Evolutionary conservation across 2,888 invertebrate genomes (phyloP).

Genomic region (Sphaerophoria taeniata): DNA sequence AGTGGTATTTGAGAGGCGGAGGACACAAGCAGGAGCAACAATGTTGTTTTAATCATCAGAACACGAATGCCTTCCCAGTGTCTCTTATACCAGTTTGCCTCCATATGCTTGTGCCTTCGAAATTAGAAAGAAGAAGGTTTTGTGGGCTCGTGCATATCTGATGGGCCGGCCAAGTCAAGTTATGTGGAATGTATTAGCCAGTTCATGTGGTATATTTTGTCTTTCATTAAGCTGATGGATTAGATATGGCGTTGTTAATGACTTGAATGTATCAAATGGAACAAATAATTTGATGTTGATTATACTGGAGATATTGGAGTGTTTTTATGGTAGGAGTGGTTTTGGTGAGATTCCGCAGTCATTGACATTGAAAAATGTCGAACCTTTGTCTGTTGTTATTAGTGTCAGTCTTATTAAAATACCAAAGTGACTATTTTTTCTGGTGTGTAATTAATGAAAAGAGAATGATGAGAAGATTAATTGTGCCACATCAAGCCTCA

Average conservation of each 20-base stretch:
- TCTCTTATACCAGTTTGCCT: conserved; percentile 23
- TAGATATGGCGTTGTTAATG: conserved; percentile 65
- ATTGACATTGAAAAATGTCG: conserved; percentile 23
- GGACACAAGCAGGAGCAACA: conserved; percentile 49
- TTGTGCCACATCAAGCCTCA: background rate
- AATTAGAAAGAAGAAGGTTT: background rate
- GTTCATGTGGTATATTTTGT: conserved; percentile 56
- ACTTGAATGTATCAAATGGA: conserved; percentile 66
- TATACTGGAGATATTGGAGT: conserved; percentile 27
- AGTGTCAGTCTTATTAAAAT: conserved; percentile 20
- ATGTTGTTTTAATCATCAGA: conserved; percentile 68
- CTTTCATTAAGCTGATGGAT: conserved; percentile 71
- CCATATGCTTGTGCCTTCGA: background rate
- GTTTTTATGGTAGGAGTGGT: conserved; percentile 9
- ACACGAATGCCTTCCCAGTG: conserved; percentile 53
- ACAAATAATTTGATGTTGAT: conserved; percentile 71
- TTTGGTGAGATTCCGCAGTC: background rate
- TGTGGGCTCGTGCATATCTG: background rate
- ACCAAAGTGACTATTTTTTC: background rate
- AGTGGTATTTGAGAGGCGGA: conserved; percentile 5
- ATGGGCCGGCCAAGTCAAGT: background rate
- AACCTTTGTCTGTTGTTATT: conserved; percentile 29
- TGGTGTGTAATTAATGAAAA: background rate
- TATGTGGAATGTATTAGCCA: conserved; percentile 34
- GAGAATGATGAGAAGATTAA: background rate